Evolutionary conservation across 2,113 vertebrate species (phyloP), one percentile per base, ranked within the genome.

Genomic region (Chamaea fasciata): DNA sequence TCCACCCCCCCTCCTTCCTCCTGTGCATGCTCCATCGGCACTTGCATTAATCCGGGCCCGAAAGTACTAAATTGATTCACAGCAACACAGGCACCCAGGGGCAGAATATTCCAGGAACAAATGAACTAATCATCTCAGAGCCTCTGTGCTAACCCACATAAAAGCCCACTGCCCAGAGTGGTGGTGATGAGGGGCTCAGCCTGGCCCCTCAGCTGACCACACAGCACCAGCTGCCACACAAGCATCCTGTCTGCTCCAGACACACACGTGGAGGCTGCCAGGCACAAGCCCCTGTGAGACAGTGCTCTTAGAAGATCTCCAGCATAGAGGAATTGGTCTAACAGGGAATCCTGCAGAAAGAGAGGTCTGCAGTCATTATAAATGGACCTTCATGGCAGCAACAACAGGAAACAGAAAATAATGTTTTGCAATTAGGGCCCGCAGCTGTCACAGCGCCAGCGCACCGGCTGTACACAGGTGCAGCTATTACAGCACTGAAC

Each of bases 401-500:
- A 28, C 35, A 57, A 59, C 7, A n/a, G 69, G 98, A 98, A 98
- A 96, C 95, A 98, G 92, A 95, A 99, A 98, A 98, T 98, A 97
- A 97, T 97, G 97, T 96, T 98, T 97, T 97, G 97, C 97, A 98
- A 98, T 99, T 98, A 98, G 92, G 78, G 94, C 65, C 95, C 92
- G 94, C 97, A 98, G 98, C 98, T 97, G 98, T 97, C 47, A 60
- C 95, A 71, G 97, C 78, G 91, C 96, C 97, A 94, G 90, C 75
- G 23, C 62, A 41, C 52, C 22, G 94, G 95, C 96, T 89, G 90
- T 95, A 97, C 98, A 97, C 97, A 98, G 99, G 99, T 99, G 98
- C 98, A 94, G 98, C 98, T 98, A 98, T 98, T 98, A 98, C 94
- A 96, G 98, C 98, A 97, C 97, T 97, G 98, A 98, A 98, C 97